A percentile compares a stretch with the other conserved stretches of the same genome.
Evolutionary conservation across 2,888 invertebrate genomes (phyloP).

Genomic region (Hermaeophaga mercurialis): DNA sequence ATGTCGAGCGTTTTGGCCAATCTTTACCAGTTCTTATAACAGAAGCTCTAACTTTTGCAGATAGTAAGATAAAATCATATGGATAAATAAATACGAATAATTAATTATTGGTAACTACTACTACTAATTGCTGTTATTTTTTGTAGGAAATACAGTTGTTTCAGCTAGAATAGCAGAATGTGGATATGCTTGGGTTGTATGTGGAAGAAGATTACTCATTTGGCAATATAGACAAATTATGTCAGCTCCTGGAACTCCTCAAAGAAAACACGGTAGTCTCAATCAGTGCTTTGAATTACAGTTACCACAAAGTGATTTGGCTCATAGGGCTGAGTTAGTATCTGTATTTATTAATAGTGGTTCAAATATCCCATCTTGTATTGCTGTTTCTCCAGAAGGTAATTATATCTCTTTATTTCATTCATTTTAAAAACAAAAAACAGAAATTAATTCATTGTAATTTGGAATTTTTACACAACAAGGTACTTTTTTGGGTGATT

Average conservation of each 20-base stretch:
- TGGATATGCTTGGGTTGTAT: constrained; percentile 70
- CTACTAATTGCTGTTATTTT: constrained; percentile 10
- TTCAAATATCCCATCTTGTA: constrained; percentile 75
- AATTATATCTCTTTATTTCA: no score
- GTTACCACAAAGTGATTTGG: constrained; percentile 89
- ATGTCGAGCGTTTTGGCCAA: constrained; percentile 80
- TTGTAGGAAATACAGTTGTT: constrained; percentile 54
- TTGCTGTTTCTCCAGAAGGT: constrained; percentile 93
- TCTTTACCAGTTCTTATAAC: constrained; percentile 87
- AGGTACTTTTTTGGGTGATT: no score
- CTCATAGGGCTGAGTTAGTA: constrained; percentile 85
- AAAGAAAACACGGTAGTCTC: constrained; percentile 53
- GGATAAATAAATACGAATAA: no score
- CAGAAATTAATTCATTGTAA: no score
- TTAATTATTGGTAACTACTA: background rate
- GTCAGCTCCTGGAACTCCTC: constrained; percentile 55
- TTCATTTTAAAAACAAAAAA: no score
- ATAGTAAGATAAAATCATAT: constrained; percentile 58
- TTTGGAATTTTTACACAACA: no score
- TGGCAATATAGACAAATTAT: constrained; percentile 74
- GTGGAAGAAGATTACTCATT: constrained; percentile 80
- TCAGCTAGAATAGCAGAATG: constrained; percentile 61
- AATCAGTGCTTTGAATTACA: constrained; percentile 83
- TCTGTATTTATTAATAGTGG: constrained; percentile 69
- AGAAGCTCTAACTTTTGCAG: constrained; percentile 83